Percentiles rank a stretch among this genome's conserved stretches.
phyloP scores from a whole-genome alignment of 2,888 invertebrate species.

The Sinelater perroti region DNA sequence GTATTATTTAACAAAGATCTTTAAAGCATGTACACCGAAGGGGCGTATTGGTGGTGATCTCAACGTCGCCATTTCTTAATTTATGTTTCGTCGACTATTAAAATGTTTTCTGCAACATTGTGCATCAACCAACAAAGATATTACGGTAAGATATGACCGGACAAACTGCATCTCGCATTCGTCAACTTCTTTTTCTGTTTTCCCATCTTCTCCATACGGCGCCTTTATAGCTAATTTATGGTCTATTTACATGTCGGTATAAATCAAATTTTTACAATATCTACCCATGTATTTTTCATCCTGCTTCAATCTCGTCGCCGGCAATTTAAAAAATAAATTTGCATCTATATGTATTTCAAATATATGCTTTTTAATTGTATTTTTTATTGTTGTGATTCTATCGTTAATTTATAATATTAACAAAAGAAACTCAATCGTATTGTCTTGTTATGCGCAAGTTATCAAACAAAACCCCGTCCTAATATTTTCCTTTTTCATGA shows the following conservation, averaged over 20 bases:
- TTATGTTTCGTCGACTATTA: slow-evolving; percentile 32
- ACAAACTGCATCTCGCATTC: slow-evolving; percentile 32
- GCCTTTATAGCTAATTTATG: slow-evolving; percentile 39
- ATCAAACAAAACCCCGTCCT: too few relatives aligned
- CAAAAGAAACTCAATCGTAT: too few relatives aligned
- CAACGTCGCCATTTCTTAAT: slow-evolving; percentile 32
- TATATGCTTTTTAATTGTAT: too few relatives aligned
- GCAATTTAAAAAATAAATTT: slow-evolving; percentile 28
- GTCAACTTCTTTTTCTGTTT: slow-evolving; percentile 28
- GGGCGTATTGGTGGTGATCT: slow-evolving; percentile 24
- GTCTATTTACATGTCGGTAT: slow-evolving; percentile 39
- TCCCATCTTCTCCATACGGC: slow-evolving; percentile 26
- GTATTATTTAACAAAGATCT: slow-evolving; percentile 16
- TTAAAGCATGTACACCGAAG: too few relatives aligned
- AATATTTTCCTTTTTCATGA: too few relatives aligned
- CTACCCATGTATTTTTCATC: slow-evolving; percentile 25
- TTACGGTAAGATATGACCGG: slow-evolving; percentile 31
- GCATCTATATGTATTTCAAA: slow-evolving; percentile 21
- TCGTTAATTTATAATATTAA: too few relatives aligned
- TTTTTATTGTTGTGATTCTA: too few relatives aligned
- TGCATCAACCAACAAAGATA: slow-evolving; percentile 37
- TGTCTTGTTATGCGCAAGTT: too few relatives aligned
- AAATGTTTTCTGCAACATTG: slow-evolving; percentile 31
- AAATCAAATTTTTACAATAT: slow-evolving; percentile 41
- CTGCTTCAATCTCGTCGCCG: slow-evolving; percentile 18